Evolutionary conservation across 92 coral and sea anemone genomes (phyloP), one percentile per base, ranked within the genome.

Genomic region (Parazoanthus atlanticus): DNA sequence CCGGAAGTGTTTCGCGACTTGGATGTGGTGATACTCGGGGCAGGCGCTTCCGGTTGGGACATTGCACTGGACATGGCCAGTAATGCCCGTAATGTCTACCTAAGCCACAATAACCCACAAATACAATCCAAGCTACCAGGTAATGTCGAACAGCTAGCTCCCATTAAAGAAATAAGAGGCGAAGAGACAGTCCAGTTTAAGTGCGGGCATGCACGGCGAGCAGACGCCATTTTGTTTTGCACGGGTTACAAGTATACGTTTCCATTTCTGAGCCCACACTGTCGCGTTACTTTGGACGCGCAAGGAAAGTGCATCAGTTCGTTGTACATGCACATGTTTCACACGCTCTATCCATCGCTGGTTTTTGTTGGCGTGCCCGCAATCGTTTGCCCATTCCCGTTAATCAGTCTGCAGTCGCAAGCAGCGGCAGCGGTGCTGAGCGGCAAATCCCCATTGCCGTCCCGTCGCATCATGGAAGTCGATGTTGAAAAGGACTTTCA

Each of bases 211-310:
- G 30, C 54, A 32, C 66, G 89, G 61, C 86, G 90, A 43, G 95
- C 85, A 21, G 94, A 96, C 86, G 91, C 90, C 41, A 86, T 96
- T 61, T 74, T 96, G 79, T 89, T 95, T 66, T 96, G 98, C 33
- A 96, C 98, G 49, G 98, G 98, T 17, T 96, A 96, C 47, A 65
- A 92, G 34, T 94, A 88, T 33, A 74, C 92, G 21, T 96, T 95
- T 86, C 98, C 98, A 23, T 96, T 96, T 73, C 92, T 96, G 29
- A 81, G 85, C 49, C 74, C 82, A 16, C 85, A 89, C 32, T 96
- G 98, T 79, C 79, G 40, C 10, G 92, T 95, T 32, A 84, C 91
- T 17, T 89, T 96, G 33, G 58, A 58, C 25, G 28, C 78, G 41
- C 34, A 43, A 1, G 88, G 94, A 72, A 95, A 92, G 67, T 92